These are phyloP conservation scores for Galaxias olidus DNA, from an alignment of 2,797 vertebrate species.

Conservation along the genomic window DNA sequence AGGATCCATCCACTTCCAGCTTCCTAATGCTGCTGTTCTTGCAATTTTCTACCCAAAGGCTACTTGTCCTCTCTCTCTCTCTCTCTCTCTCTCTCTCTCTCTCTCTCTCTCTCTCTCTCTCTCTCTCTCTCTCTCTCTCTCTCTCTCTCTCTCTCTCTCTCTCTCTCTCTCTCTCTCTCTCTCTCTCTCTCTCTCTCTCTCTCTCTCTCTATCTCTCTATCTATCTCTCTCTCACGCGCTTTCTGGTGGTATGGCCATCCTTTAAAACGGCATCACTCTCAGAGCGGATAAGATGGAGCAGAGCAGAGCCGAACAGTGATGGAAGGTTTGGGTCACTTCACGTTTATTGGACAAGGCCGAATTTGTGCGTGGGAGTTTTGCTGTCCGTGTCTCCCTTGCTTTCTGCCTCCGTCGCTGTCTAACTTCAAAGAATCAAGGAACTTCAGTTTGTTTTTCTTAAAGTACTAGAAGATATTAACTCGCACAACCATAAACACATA, in stretches of 20 bases:
- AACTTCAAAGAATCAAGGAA: too few relatives aligned
- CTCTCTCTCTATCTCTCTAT: constrained; percentile 17
- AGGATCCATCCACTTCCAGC: too few relatives aligned
- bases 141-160: constrained; percentile 8
- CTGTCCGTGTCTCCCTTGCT: constrained; percentile 8
- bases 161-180: constrained; percentile 14
- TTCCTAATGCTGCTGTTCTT: too few relatives aligned
- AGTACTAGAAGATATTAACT: not conserved
- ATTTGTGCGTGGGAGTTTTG: too few relatives aligned
- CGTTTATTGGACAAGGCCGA: too few relatives aligned
- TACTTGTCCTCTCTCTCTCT: constrained; percentile 1
- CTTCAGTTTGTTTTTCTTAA: not conserved
- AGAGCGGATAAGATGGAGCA: too few relatives aligned
- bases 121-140: constrained; percentile 5
- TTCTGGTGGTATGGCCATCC: too few relatives aligned
- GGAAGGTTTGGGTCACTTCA: too few relatives aligned
- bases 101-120: constrained; percentile 14
- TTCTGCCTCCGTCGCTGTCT: constrained; percentile 39
- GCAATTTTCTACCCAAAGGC: too few relatives aligned
- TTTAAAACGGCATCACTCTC: too few relatives aligned
- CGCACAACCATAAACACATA: not conserved
- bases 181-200: constrained; percentile 9
- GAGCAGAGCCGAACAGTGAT: too few relatives aligned
- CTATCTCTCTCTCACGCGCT: too few relatives aligned
- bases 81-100: constrained; percentile 11